These are phyloP conservation scores for Zoanthus solanderi DNA, from an alignment of 92 coral and sea anemone genomes.

Conservation along the genomic window DNA sequence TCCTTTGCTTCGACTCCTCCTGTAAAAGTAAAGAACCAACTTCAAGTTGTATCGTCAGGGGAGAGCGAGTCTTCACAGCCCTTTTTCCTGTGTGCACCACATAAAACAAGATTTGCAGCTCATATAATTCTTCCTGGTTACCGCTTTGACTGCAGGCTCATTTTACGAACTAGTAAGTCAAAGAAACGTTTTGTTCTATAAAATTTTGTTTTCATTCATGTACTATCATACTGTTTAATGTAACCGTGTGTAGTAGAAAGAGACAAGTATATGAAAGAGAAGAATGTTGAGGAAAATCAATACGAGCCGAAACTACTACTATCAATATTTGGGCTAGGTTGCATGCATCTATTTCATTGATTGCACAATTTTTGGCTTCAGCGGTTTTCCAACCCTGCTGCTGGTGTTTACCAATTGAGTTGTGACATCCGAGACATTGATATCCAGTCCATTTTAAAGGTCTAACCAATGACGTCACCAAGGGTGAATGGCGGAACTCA, in stretches of 20 bases:
- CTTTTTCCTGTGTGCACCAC: conserved; percentile 8
- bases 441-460: too few relatives aligned
- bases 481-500: too few relatives aligned
- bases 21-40: background rate
- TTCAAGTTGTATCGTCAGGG: conserved; percentile 15
- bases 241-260: background rate
- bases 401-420: too few relatives aligned
- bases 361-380: too few relatives aligned
- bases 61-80: background rate
- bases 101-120: background rate
- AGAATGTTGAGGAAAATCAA: too few relatives aligned
- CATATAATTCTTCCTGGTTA: conserved; percentile 40
- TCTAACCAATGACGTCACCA: too few relatives aligned
- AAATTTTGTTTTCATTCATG: background rate
- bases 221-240: background rate
- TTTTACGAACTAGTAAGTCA: conserved; percentile 39
- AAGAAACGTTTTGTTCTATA: background rate
- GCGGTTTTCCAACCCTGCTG: too few relatives aligned
- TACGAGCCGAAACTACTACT: too few relatives aligned
- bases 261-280: too few relatives aligned
- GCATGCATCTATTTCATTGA: too few relatives aligned
- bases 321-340: too few relatives aligned
- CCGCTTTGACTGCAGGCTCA: conserved; percentile 44
- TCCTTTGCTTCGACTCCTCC: conserved; percentile 17
- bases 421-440: too few relatives aligned